Percentiles rank a stretch among this genome's conserved stretches.
Evolutionary conservation across 2,888 invertebrate species (phyloP).

Genomic region (Sinhomidia bicolor): DNA sequence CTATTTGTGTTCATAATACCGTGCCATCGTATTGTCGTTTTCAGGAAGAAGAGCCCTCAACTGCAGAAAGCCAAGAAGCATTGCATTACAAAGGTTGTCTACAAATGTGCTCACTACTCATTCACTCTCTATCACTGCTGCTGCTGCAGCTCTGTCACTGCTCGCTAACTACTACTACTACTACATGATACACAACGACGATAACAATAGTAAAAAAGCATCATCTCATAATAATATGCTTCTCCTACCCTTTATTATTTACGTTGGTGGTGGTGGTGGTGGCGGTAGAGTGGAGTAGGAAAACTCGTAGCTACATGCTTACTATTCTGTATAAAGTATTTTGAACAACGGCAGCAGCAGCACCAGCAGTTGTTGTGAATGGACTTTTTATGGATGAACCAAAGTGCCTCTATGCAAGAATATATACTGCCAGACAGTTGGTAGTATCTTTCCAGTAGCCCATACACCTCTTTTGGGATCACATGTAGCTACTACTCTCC

Average conservation of each 20-base stretch:
- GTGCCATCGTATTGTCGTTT: constrained; percentile 67
- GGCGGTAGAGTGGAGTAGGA: constrained; percentile 16
- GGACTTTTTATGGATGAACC: constrained; percentile 56
- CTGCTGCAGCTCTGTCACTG: constrained; percentile 30
- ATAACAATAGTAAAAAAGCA: constrained; percentile 40
- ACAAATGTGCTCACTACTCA: constrained; percentile 38
- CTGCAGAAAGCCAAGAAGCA: constrained; percentile 36
- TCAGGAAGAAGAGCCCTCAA: constrained; percentile 67
- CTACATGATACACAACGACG: neutral
- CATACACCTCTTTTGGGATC: constrained; percentile 65
- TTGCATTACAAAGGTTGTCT: constrained; percentile 44
- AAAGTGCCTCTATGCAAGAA: neutral
- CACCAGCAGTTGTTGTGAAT: constrained; percentile 60
- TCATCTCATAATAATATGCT: constrained; percentile 14
- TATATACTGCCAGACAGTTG: constrained; percentile 59
- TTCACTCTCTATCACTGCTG: neutral
- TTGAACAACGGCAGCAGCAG: neutral
- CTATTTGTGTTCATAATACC: constrained; percentile 71
- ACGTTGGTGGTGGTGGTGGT: constrained; percentile 38
- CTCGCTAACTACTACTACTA: neutral
- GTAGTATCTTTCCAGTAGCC: constrained; percentile 71
- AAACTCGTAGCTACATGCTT: neutral
- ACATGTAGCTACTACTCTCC: constrained; percentile 61
- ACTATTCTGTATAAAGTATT: neutral
- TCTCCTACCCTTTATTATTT: constrained; percentile 62